Evolutionary conservation across 2,113 vertebrate genomes (phyloP), one percentile per base, ranked within the genome.

Genomic region (Rhabdornis inornatus): DNA sequence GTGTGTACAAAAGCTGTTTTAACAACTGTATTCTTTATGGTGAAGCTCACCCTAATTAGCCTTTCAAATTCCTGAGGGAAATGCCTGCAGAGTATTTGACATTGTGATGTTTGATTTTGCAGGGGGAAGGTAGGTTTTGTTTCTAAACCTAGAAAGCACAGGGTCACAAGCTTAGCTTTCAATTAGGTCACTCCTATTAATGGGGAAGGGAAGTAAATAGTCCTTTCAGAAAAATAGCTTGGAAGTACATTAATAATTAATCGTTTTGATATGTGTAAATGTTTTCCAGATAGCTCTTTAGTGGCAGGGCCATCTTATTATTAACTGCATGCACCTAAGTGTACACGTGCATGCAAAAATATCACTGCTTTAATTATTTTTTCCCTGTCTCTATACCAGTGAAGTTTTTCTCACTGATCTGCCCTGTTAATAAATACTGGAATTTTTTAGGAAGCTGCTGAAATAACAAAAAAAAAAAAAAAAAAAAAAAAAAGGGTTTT

Each of bases 31-130:
- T 98, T 98, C 97, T 98, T 98, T 97, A 98, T 96, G 94, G 97
- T 98, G 98, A 98, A 98, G 97, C 98, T 99, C 99, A 99, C 99
- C 98, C 99, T 99, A 99, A 99, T 99, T 99, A 99, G 99, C 99
- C 98, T 98, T 97, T 98, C 98, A 98, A 97, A 98, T 98, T 98
- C 99, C 98, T 97, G 59, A 96, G 98, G 98, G 99, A 99, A 96
- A 98, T 31, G 97, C 98, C 97, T 97, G 95, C 33, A 33, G 96
- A 96, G 93, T 90, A 96, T 98, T 97, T 98, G 98, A 98, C 97
- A 98, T 98, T 98, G 98, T 84, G 95, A 97, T 97, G 96, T 96
- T 97, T 97, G 93, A 97, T 97, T 83, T 90, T 79, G 92, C 60
- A 8, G 65, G 89, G 79, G 69, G 89, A 91, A 91, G 93, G 84